Evolutionary conservation across 1,140 invertebrate species (phyloP).

Genomic region (Euura saliciscinereae): DNA sequence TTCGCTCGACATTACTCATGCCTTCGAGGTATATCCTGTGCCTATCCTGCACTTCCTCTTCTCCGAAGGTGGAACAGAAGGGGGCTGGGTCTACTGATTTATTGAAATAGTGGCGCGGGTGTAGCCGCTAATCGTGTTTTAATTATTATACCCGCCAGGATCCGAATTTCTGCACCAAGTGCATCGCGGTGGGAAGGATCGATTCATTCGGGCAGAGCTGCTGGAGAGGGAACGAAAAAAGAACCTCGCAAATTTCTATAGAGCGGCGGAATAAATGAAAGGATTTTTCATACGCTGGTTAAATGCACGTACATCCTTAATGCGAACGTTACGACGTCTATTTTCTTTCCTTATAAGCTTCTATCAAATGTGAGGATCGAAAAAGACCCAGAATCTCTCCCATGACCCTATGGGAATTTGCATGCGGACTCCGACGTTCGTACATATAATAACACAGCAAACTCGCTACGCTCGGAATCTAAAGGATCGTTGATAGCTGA

Average conservation of each 20-base stretch:
- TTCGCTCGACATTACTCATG: slow-evolving; percentile 13
- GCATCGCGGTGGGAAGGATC: too few relatives aligned
- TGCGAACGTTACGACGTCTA: neutral
- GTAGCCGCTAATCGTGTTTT: slow-evolving; percentile 34
- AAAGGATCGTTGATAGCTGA: too few relatives aligned
- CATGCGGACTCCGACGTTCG: neutral
- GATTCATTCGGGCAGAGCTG: too few relatives aligned
- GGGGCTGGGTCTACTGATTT: slow-evolving; percentile 38
- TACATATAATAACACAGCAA: too few relatives aligned
- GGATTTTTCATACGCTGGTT: neutral
- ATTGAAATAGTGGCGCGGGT: slow-evolving; percentile 29
- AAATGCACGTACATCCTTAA: slow-evolving; percentile 3
- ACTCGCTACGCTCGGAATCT: too few relatives aligned
- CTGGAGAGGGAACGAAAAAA: too few relatives aligned
- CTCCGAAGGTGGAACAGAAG: slow-evolving; percentile 18
- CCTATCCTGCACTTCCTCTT: slow-evolving; percentile 14
- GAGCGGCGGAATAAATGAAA: neutral
- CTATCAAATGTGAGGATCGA: neutral
- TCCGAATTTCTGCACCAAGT: too few relatives aligned
- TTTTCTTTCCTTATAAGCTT: neutral
- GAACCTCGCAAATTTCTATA: neutral
- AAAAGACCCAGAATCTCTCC: neutral
- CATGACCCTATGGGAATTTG: neutral
- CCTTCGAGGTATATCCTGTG: neutral
- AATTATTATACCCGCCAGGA: slow-evolving; percentile 31